Base-by-base conservation (phyloP, 2,888 invertebrate species). In the Stomorhina lunata region DNA sequence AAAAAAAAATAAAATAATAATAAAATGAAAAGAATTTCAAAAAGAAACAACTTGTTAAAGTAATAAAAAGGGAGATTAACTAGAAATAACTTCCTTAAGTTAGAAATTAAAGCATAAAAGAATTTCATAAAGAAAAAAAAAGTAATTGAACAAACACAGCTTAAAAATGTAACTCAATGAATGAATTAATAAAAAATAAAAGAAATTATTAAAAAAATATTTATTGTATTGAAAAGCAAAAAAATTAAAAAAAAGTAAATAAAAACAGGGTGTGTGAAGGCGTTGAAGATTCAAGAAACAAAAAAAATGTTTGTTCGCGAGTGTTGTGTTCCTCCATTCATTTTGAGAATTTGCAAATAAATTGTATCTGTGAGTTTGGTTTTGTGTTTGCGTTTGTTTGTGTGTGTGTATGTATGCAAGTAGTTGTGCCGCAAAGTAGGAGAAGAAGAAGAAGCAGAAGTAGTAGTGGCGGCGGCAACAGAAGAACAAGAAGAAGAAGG, bases 181-280 rank as follows among this genome's bases (percentile, higher is more conserved):
- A 10, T 43, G 22, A 72, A 48, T 69, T 29, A 34, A 40, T 71
- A 55, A 75, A 59, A 63, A 63, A 48, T 65, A 40, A 57, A 65
- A 73, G 34, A 75, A 75, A 75, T 40, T 57, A 61, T 65, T 48
- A 48, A 78, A 55, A 59, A 66, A 72, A 63, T 27, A 34, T 50
- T 29, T 77, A 15, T 69, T 65, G 45, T 66, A 63, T 77, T n/a
- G 61, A 73, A 73, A 53, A 79, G 37, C n/a, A 57, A 61, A 69
- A 50, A 45, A 77, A n/a, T n/a, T n/a, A n/a, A 69, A 57, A n/a
- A 76, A 48, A 29, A 15, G 22, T 68, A 57, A n/a, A 53, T n/a
- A 66, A 72, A 82, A 82, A 79, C 82, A 82, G 82, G 82, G 82
- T 82, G 82, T 82, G 82, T 82, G 82, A 82, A 82, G 79, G 82